Base-by-base conservation (phyloP, 1,140 invertebrate genomes). In the Drosophila gunungcola region DNA sequence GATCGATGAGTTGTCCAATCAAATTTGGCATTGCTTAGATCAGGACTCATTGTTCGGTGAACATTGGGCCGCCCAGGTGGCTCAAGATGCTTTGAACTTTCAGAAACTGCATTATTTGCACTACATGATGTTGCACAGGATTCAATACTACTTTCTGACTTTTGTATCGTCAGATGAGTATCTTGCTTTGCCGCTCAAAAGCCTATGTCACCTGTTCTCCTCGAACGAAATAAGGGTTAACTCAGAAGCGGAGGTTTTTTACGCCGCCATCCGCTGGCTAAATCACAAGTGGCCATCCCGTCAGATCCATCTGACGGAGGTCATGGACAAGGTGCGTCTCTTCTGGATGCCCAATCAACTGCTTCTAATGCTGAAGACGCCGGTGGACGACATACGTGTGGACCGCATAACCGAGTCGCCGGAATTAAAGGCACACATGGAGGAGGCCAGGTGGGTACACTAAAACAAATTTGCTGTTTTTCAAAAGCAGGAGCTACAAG, bases 261-360 rank as follows among this genome's bases (percentile, higher is more conserved):
- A 58, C 13, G 45, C 73, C 4, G 77, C 79, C 6, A 27, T 82
- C 9, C 79, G 73, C 25, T 82, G 79, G 79, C 55, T 82, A 4
- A 57, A 41, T 6, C 46, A 80, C 42, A 45, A 82, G 11, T 82
- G 79, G 79, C 9, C 49, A 0, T 13, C 11, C 2, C 62, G 79
- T 2, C 10, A 4, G 0, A 3, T 41, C 10, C 46, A 65, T 7
- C 4, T 53, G 10, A 0, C 5, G 25, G 3, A 29, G 7, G 16
- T 82, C 4, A 51, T 80, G 41, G 11, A 57, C 7, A 25, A 10
- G 5, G 43, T 77, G 12, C 77, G 67, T 2, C 32, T 64, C 32
- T 0, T 13, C 0, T 7, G 46, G 10, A 2, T 82, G 38, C 67
- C 73, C 0, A 7, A 5, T 0, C n/a, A 62, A 3, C 56, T 57